Evolutionary conservation across 1,140 invertebrate genomes (phyloP).

Genomic region (Calliphora vicina): DNA sequence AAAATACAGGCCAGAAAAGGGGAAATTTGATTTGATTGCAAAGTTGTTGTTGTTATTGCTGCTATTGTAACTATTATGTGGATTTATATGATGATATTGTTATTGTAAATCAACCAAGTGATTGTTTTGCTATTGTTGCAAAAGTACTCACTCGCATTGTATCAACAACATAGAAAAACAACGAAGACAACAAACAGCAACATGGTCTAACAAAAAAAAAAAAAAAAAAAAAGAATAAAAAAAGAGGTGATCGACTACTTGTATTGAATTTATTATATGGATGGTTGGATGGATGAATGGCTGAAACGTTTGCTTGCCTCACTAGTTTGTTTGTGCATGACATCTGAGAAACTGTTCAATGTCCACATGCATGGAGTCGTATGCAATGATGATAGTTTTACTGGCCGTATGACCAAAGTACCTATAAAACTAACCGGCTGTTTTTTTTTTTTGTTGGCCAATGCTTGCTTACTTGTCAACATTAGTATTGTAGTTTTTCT

Average conservation of each 20-base stretch:
- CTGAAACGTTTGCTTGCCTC: neutral
- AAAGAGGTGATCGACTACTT: constrained; percentile 19
- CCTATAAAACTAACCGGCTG: too few relatives aligned
- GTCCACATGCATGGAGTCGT: neutral
- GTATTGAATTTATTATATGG: constrained; percentile 33
- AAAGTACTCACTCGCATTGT: neutral
- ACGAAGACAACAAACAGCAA: neutral
- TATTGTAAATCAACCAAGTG: constrained; percentile 11
- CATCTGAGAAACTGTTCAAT: neutral
- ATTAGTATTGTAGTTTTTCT: neutral
- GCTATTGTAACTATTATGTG: neutral
- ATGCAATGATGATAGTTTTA: neutral
- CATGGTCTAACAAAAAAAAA: too few relatives aligned
- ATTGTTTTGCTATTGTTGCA: neutral
- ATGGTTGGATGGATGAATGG: constrained; percentile 11
- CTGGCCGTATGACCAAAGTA: neutral
- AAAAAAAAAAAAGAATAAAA: neutral
- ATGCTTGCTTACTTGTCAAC: neutral
- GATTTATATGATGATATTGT: neutral
- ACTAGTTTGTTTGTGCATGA: neutral
- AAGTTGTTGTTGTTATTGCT: neutral
- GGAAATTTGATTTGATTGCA: neutral
- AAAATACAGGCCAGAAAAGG: neutral
- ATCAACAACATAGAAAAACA: neutral
- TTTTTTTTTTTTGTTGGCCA: neutral